phyloP scores from a whole-genome alignment of 1,140 invertebrate genomes.

The Streblospio benedicti region DNA sequence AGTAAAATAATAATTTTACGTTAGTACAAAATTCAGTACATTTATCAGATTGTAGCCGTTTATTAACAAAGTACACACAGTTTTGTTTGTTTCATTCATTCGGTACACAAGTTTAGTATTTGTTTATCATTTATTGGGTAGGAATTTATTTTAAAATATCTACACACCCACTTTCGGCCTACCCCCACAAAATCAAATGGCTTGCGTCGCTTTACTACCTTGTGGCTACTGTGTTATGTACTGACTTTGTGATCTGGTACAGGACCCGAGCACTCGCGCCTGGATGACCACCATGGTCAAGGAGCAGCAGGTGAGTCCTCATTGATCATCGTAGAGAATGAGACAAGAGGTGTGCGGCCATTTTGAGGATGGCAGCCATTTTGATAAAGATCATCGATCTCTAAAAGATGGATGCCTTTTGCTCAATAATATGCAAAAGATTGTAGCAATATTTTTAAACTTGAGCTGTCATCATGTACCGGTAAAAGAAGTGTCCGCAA shows the following conservation, averaged over 20 bases:
- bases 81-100: neutral
- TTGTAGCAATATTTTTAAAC: no score
- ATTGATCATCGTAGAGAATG: neutral
- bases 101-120: neutral
- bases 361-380: neutral
- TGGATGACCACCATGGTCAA: slow-evolving; percentile 71
- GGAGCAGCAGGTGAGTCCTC: slow-evolving; percentile 31
- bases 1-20: no score
- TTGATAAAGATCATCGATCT: slow-evolving; percentile 54
- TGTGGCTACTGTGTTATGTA: no score
- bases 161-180: neutral
- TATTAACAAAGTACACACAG: no score
- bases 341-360: neutral
- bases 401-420: no score
- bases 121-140: neutral
- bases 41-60: no score
- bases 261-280: slow-evolving; percentile 80
- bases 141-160: slow-evolving; percentile 2
- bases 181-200: neutral
- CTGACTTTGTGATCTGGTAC: slow-evolving; percentile 9
- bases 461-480: no score
- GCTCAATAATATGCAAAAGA: no score
- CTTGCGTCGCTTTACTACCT: no score
- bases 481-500: no score
- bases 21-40: no score